Conservation (phyloP, 1,140 invertebrate species). For the Zaprionus davidi region DNA sequence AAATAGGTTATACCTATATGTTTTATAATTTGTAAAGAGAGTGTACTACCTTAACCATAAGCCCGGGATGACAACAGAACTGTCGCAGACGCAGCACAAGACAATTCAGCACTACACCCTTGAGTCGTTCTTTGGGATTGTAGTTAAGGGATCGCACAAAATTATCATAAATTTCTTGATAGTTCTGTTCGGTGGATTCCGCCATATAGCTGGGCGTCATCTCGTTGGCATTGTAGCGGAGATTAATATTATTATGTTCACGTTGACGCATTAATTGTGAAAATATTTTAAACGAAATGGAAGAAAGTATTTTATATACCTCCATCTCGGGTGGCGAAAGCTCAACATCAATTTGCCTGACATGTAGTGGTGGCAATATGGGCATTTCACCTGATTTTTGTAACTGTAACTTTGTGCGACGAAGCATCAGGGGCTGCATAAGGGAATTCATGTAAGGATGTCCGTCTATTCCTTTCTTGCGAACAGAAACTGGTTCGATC, state of each 20-base stretch:
- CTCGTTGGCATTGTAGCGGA: conserved; percentile 40
- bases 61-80: conserved; percentile 63
- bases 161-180: conserved; percentile 35
- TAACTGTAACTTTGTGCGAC: conserved; percentile 49
- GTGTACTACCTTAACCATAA: conserved; percentile 41
- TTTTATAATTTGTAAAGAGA: background rate
- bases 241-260: conserved; percentile 39
- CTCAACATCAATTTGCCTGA: conserved; percentile 28
- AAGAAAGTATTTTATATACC: conserved; percentile 54
- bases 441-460: conserved; percentile 40
- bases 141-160: conserved; percentile 52
- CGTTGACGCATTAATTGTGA: conserved; percentile 43
- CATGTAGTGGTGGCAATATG: conserved; percentile 24
- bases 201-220: conserved; percentile 33
- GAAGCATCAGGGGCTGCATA: conserved; percentile 56
- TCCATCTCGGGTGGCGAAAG: conserved; percentile 43
- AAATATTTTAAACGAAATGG: conserved; percentile 50
- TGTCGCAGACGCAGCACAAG: conserved; percentile 57
- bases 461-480: conserved; percentile 18
- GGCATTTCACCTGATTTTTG: conserved; percentile 50
- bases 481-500: conserved; percentile 12
- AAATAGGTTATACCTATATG: background rate
- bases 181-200: conserved; percentile 10
- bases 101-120: conserved; percentile 54
- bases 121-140: conserved; percentile 24